phyloP scores from a whole-genome alignment of 2,888 invertebrate genomes.

The Tenthredo distinguenda region DNA sequence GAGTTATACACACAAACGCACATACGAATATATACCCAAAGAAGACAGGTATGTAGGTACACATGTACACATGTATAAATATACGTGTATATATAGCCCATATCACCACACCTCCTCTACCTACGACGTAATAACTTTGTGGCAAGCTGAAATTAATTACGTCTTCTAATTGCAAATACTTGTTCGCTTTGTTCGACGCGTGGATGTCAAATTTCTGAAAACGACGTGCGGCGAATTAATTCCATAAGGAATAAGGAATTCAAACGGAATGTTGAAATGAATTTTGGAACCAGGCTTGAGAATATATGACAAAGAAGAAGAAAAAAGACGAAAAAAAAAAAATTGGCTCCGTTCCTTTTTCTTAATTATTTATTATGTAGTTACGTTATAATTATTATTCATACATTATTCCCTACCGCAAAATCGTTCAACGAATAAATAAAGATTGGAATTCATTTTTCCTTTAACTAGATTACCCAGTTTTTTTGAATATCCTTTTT shows the following conservation, averaged over 20 bases:
- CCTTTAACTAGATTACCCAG: too few relatives aligned
- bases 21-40: not conserved
- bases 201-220: constrained; percentile 46
- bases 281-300: not conserved
- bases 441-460: too few relatives aligned
- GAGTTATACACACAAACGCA: not conserved
- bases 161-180: constrained; percentile 51
- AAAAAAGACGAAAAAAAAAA: too few relatives aligned
- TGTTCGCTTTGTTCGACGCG: constrained; percentile 46
- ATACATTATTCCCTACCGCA: too few relatives aligned
- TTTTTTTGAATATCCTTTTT: not conserved
- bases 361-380: too few relatives aligned
- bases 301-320: too few relatives aligned
- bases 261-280: not conserved
- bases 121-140: constrained; percentile 39
- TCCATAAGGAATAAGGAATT: constrained; percentile 7
- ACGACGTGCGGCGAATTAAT: constrained; percentile 31
- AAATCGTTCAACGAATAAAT: too few relatives aligned
- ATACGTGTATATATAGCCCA: not conserved
- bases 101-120: not conserved
- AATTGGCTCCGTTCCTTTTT: too few relatives aligned
- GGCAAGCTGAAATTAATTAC: constrained; percentile 49
- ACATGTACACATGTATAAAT: not conserved
- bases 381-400: too few relatives aligned
- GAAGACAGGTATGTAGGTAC: not conserved